Base-by-base conservation (phyloP, 2,113 vertebrate species). In the Thinocorus orbignyianus region DNA sequence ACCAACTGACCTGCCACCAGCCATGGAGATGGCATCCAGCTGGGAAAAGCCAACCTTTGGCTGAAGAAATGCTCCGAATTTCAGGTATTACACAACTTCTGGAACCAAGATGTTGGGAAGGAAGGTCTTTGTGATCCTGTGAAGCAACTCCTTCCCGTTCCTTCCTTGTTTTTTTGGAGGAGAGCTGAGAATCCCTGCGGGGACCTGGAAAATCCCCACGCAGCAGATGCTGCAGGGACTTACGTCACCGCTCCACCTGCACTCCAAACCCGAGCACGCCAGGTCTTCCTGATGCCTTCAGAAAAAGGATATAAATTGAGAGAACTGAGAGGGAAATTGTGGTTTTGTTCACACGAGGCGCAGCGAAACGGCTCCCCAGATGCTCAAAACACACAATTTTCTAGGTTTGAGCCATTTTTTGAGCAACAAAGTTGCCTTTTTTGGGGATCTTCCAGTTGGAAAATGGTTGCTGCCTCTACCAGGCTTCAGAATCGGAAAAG, bases 401-500 rank as follows among this genome's bases (percentile, higher is more conserved):
- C 35, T 6, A 41, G n/a, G 24, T 82, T 44, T 42, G 52, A 58
- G 60, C 18, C 41, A 42, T 49, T 13, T 74, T 81, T 60, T 33
- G 8, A n/a, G 54, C 7, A 1, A 4, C 23, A 46, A 42, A 61
- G 19, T 25, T 35, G 58, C 48, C 26, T 35, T 33, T 49, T 35
- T 26, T 11, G 4, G 20, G 37, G 54, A 8, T 80, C 4, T 24
- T 17, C 68, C 49, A 65, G 49, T 23, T 9, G 26, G 30, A 51
- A 69, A 41, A 57, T 0, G 13, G 17, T 51, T 80, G 41, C 30
- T 80, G 65, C 31, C 39, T 23, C 25, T 18, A 66, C 11, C 22
- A 4, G 58, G 17, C 49, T 57, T 57, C 0, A 1, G 35, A 61
- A 48, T 3, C 1, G 2, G 41, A n/a, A n/a, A n/a, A n/a, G n/a